Base-by-base conservation (phyloP, 2,797 vertebrate species). In the Synaphobranchus kaupii region DNA sequence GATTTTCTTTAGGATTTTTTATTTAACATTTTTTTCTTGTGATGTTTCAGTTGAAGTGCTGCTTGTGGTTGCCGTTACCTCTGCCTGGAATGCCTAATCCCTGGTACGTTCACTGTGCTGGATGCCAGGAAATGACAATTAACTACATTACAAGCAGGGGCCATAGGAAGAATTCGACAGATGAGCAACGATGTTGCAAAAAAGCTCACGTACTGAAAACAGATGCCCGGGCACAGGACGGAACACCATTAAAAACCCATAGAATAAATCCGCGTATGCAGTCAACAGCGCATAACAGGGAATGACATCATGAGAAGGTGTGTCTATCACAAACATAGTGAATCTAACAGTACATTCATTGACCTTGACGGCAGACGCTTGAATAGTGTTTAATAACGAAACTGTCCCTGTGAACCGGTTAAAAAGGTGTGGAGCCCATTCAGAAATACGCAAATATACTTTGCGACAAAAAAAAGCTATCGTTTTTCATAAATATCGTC, bases 21-120 rank as follows among this genome's bases (percentile, higher is more conserved):
- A n/a, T n/a, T n/a, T n/a, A n/a, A n/a, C 5, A 39, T 25, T 84
- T 60, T 84, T 83, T 83, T 56, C 34, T 60, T 60, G 31, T 1
- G 83, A 60, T 54, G 54, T 8, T 60, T 34, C 10, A 54, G 63
- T 20, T 4, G 4, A 15, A 66, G 56, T n/a, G 39, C n/a, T 47
- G 39, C 22, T 84, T 12, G 31, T 28, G 54, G n/a, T 17, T 89
- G 90, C 92, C 90, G 81, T 58, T 87, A 73, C 71, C 34, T 78
- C 68, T 87, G 56, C 52, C 60, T 34, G 87, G 58, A 54, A 88
- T 71, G 93, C 90, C 89, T 93, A 94, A 94, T 94, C 94, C 92
- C 86, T 78, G 87, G 89, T 94, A 94, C 94, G 39, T 95, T 94
- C 93, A 93, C 85, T 76, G 83, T 1, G 86, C 86, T 17, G 50